A percentile compares a stretch with the other conserved stretches of the same genome.
These are phyloP conservation scores for Merluccius polli DNA, from an alignment of 2,797 vertebrate species.

Conservation along the genomic window DNA sequence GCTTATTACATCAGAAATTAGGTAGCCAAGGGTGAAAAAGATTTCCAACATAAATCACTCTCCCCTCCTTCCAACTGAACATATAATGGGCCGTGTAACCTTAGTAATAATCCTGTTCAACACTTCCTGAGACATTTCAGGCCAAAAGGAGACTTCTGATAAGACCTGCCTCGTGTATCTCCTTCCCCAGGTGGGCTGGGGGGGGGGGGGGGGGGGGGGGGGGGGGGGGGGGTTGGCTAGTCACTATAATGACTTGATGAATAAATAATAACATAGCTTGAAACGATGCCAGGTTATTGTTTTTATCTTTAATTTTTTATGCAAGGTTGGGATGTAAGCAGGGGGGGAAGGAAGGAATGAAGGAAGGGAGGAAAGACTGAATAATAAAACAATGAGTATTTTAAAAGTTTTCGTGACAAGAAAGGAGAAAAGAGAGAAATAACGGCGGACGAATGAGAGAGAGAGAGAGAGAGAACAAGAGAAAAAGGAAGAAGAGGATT, in stretches of 20 bases:
- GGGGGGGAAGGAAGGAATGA: slow-evolving; percentile 13
- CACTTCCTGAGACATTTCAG: slow-evolving; percentile 54
- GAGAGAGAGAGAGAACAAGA: slow-evolving; percentile 28
- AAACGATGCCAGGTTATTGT: not conserved
- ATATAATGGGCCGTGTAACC: slow-evolving; percentile 57
- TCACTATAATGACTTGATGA: slow-evolving; percentile 66
- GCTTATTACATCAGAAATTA: slow-evolving; percentile 48
- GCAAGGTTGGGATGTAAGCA: not conserved
- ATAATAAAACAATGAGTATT: not conserved
- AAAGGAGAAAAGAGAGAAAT: not conserved
- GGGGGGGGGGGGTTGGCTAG: slow-evolving; percentile 16
- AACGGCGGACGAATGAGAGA: slow-evolving; percentile 15
- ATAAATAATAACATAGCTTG: slow-evolving; percentile 61
- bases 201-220: slow-evolving; percentile 30
- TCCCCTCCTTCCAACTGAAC: slow-evolving; percentile 45
- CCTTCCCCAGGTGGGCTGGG: slow-evolving; percentile 39
- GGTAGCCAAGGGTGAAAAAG: slow-evolving; percentile 35
- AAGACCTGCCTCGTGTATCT: slow-evolving; percentile 56
- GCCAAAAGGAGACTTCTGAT: slow-evolving; percentile 60
- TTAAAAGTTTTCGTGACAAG: not conserved
- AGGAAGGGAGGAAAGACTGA: slow-evolving; percentile 1
- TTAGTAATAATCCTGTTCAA: slow-evolving; percentile 62
- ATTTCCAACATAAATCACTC: slow-evolving; percentile 53
- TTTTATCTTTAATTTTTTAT: not conserved
- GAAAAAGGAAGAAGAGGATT: slow-evolving; percentile 42